Percentiles rank a stretch among this genome's conserved stretches.
These are phyloP conservation scores for Pangasius larnaudii DNA, from an alignment of 2,797 vertebrate species.

Conservation along the genomic window DNA sequence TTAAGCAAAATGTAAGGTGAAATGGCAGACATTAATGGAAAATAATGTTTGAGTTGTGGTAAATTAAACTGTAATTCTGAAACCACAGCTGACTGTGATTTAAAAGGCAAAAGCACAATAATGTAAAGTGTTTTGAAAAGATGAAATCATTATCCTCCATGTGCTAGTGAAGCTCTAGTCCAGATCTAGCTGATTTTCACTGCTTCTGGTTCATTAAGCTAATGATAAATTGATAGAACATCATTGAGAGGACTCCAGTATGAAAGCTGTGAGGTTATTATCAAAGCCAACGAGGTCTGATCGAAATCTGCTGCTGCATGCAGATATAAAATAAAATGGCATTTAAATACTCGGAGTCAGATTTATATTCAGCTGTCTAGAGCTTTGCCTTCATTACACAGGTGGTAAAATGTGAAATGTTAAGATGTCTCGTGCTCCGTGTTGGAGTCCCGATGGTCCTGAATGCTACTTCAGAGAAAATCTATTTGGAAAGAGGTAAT, in stretches of 20 bases:
- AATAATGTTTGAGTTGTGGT: neutral
- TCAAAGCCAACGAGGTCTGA: slow-evolving; percentile 51
- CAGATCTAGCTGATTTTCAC: slow-evolving; percentile 23
- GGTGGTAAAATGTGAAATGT: slow-evolving; percentile 35
- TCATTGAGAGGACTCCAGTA: slow-evolving; percentile 40
- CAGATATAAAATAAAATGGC: slow-evolving; percentile 57
- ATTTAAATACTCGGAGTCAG: slow-evolving; percentile 54
- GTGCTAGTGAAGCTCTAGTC: slow-evolving; percentile 4
- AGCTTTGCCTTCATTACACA: slow-evolving; percentile 49
- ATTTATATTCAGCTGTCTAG: slow-evolving; percentile 38
- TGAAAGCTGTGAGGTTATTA: slow-evolving; percentile 47
- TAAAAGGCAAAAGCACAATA: slow-evolving; percentile 5
- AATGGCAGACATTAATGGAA: neutral
- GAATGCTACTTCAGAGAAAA: slow-evolving; percentile 5
- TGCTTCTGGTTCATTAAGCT: slow-evolving; percentile 45
- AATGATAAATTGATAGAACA: slow-evolving; percentile 54
- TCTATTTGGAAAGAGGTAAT: neutral
- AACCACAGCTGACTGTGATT: slow-evolving; percentile 7
- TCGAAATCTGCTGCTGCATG: slow-evolving; percentile 56
- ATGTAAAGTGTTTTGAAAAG: slow-evolving; percentile 11
- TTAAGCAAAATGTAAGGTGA: neutral
- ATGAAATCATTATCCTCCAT: slow-evolving; percentile 1
- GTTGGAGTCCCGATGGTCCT: neutral
- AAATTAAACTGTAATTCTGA: slow-evolving; percentile 2
- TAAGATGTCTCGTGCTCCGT: slow-evolving; percentile 19